Evolutionary conservation across 2,113 vertebrate genomes (phyloP).

Genomic region (Cephalopterus ornatus): DNA sequence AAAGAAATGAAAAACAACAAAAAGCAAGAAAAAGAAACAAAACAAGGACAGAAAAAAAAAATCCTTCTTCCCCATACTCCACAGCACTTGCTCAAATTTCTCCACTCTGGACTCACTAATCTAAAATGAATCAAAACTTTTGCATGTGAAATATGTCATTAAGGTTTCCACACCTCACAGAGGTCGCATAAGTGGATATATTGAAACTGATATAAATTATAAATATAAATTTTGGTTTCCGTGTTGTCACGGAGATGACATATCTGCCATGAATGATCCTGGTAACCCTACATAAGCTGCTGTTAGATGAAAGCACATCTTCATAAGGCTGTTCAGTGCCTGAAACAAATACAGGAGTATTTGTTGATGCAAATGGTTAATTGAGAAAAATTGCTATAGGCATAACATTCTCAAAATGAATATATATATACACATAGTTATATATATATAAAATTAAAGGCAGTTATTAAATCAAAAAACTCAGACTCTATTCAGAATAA

Average conservation of each 20-base stretch:
- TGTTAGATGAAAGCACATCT: slow-evolving; percentile 28
- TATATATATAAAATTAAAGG: no score
- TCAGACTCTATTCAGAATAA: accelerated
- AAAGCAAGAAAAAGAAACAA: not conserved
- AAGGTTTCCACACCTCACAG: not conserved
- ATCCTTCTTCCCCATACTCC: not conserved
- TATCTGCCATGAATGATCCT: not conserved
- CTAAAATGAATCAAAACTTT: not conserved
- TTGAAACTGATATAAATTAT: no score
- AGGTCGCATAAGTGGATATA: accelerated
- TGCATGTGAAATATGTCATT: not conserved
- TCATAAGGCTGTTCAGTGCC: slow-evolving; percentile 29
- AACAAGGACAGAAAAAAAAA: not conserved
- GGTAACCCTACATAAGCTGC: slow-evolving; percentile 66
- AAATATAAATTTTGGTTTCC: not conserved
- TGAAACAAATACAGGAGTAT: not conserved
- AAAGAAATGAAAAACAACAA: not conserved
- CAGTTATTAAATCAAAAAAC: not conserved
- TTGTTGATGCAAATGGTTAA: not conserved
- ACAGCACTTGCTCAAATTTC: not conserved
- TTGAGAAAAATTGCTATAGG: not conserved
- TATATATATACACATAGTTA: accelerated
- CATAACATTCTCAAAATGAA: not conserved
- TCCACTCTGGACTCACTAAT: not conserved
- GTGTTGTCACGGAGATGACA: not conserved